Evolutionary conservation across 2,113 vertebrate genomes (phyloP).

Genomic region (Pantherophis guttatus): DNA sequence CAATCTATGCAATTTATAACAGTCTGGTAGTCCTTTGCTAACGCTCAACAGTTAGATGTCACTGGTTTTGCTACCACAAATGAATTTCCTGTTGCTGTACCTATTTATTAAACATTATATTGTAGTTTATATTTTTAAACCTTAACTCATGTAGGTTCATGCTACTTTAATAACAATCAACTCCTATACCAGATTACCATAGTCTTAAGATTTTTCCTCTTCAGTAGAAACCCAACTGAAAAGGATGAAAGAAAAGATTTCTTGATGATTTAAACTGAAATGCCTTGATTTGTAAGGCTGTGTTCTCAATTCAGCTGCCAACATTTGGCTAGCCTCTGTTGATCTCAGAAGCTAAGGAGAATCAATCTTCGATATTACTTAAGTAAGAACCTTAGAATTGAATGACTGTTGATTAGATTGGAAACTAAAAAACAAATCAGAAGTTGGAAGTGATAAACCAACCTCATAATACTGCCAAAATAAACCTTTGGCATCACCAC

Average conservation of each 20-base stretch:
- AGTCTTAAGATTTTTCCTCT: background rate
- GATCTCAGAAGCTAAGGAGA: background rate
- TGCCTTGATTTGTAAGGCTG: background rate
- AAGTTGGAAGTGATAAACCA: background rate
- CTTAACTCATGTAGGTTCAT: background rate
- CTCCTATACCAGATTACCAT: background rate
- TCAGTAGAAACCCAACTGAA: background rate
- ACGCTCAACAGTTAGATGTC: background rate
- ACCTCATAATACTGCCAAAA: background rate
- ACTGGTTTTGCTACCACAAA: background rate
- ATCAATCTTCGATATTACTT: background rate
- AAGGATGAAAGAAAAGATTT: background rate
- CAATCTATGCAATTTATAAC: background rate
- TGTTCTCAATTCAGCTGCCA: background rate
- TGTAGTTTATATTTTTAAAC: background rate
- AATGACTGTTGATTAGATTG: background rate
- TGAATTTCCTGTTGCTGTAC: background rate
- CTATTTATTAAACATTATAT: background rate
- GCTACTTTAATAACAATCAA: background rate
- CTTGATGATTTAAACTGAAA: background rate
- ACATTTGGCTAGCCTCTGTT: background rate
- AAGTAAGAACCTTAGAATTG: background rate
- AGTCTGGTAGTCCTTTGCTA: background rate
- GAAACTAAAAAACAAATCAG: background rate
- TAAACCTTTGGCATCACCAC: background rate